Conservation (phyloP, 2,113 vertebrate species). For the Perognathus longimembris region DNA sequence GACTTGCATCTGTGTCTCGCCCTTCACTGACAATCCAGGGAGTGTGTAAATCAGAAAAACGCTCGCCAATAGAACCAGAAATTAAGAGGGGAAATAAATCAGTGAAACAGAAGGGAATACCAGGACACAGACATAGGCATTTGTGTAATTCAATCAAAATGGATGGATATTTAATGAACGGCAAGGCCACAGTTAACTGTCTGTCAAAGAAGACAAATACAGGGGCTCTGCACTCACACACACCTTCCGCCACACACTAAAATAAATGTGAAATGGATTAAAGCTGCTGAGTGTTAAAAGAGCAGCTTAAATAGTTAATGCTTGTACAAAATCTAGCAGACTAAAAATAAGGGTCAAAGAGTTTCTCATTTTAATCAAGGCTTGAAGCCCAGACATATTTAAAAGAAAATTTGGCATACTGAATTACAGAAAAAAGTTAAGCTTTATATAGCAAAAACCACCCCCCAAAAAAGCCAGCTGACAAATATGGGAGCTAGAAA, state of each 20-base stretch:
- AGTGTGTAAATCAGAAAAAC: neutral
- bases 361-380: neutral
- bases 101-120: neutral
- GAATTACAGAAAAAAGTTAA: neutral
- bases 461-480: neutral
- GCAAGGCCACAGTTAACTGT: neutral
- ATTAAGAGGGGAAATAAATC: slow-evolving; percentile 48
- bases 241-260: neutral
- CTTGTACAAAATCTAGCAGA: neutral
- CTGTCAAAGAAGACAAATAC: neutral
- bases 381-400: neutral
- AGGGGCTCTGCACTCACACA: neutral
- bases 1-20: neutral
- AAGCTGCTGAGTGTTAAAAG: neutral
- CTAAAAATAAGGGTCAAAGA: neutral
- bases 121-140: neutral
- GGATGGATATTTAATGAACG: neutral
- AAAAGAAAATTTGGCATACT: neutral
- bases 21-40: neutral
- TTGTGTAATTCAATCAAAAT: slow-evolving; percentile 25
- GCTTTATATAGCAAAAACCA: neutral
- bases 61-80: neutral
- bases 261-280: neutral
- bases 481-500: neutral
- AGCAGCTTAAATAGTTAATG: neutral